Conservation (phyloP, 2,888 invertebrate genomes). For the Megastigmus dorsalis region DNA sequence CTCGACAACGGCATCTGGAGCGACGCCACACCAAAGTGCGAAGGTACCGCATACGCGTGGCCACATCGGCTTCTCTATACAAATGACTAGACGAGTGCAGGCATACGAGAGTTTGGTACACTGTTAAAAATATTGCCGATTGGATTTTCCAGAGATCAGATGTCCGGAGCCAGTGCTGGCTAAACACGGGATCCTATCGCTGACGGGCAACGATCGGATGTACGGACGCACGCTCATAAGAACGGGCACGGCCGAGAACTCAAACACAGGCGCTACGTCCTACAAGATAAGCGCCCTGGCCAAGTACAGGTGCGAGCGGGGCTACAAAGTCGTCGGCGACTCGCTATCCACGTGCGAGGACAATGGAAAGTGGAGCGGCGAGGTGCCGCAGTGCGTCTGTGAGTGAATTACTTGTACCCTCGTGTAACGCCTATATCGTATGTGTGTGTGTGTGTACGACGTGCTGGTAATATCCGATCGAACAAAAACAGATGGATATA, state of each 20-base stretch:
- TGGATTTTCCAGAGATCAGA: constrained; percentile 85
- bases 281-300: constrained; percentile 91
- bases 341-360: constrained; percentile 91
- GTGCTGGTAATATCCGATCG: no score
- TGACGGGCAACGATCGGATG: constrained; percentile 93
- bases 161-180: constrained; percentile 90
- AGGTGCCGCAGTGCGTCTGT: constrained; percentile 90
- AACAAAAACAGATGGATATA: no score
- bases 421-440: no score
- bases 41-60: constrained; percentile 80
- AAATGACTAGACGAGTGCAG: no score
- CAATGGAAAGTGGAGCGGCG: constrained; percentile 89
- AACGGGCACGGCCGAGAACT: constrained; percentile 80
- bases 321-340: constrained; percentile 91
- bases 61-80: no score
- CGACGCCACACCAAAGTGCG: constrained; percentile 88
- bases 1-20: constrained; percentile 88
- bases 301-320: constrained; percentile 92
- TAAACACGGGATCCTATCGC: constrained; percentile 89
- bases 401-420: no score
- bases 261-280: constrained; percentile 82
- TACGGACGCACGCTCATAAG: constrained; percentile 89
- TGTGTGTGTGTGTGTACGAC: no score
- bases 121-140: no score
- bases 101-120: no score